Evolutionary conservation across 2,888 invertebrate genomes (phyloP).

Genomic region (Willowsia nigromaculata): DNA sequence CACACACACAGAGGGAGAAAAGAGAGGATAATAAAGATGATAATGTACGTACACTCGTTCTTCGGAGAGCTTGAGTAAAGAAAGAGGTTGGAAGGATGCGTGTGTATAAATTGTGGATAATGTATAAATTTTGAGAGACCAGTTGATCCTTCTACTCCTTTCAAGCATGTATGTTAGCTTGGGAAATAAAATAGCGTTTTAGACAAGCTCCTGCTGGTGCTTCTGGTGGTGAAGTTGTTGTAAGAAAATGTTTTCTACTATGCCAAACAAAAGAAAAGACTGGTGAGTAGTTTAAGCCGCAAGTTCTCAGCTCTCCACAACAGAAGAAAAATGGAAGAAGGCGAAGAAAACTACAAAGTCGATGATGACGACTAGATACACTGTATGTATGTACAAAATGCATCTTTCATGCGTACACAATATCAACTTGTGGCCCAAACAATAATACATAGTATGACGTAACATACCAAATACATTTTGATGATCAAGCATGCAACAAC

Average conservation of each 20-base stretch:
- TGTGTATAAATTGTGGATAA: conserved; percentile 57
- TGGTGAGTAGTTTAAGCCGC: conserved; percentile 51
- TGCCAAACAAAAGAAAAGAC: conserved; percentile 47
- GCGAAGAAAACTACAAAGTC: conserved; percentile 46
- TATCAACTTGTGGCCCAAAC: not conserved
- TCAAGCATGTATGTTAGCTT: conserved; percentile 19
- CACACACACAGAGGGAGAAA: not conserved
- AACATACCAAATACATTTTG: not conserved
- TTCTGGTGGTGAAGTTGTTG: conserved; percentile 62
- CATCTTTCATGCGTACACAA: conserved; percentile 48
- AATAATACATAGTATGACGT: conserved; percentile 2
- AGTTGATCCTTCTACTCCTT: conserved; percentile 57
- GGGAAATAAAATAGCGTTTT: not conserved
- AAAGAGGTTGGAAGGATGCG: conserved; percentile 37
- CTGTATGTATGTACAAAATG: not conserved
- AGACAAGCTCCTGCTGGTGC: conserved; percentile 66
- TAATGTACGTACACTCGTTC: conserved; percentile 9
- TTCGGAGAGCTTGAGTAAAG: not conserved
- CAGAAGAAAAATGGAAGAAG: not conserved
- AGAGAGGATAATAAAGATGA: conserved; percentile 42
- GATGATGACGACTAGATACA: conserved; percentile 27
- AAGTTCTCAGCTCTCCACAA: conserved; percentile 5
- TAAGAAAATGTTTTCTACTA: conserved; percentile 51
- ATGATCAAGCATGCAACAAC: conserved; percentile 28
- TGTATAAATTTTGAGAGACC: conserved; percentile 65